Evolutionary conservation across 2,888 invertebrate genomes (phyloP).

Genomic region (Pediacus dermestoides): DNA sequence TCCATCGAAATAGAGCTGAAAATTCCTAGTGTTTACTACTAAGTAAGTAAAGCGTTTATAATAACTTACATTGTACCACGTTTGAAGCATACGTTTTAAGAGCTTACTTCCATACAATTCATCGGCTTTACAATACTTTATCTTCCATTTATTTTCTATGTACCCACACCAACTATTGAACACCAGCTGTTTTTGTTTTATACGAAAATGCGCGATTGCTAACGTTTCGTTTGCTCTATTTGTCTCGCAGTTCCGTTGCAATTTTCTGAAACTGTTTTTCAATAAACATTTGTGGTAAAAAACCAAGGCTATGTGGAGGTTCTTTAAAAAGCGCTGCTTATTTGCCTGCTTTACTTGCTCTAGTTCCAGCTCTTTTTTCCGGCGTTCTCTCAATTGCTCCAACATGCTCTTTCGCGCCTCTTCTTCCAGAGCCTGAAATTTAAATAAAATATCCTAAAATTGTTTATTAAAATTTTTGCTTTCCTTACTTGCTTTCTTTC

Average conservation of each 20-base stretch:
- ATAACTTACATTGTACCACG: constrained; percentile 52
- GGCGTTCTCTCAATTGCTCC: constrained; percentile 59
- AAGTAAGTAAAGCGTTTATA: too few species aligned
- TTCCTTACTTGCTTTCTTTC: constrained; percentile 56
- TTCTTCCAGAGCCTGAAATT: constrained; percentile 59
- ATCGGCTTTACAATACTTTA: constrained; percentile 57
- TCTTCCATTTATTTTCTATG: constrained; percentile 33
- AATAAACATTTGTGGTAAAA: constrained; percentile 47
- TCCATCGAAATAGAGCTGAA: constrained; percentile 51
- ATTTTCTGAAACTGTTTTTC: constrained; percentile 41
- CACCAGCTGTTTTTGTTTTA: constrained; percentile 27
- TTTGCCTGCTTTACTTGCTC: constrained; percentile 59
- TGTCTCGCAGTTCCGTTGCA: constrained; percentile 43
- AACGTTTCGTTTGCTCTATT: constrained; percentile 42
- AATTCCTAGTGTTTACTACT: constrained; percentile 18
- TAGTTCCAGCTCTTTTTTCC: constrained; percentile 56
- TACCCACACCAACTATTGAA: constrained; percentile 31
- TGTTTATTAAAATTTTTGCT: too few species aligned
- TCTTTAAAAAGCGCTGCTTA: constrained; percentile 47
- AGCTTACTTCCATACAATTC: constrained; percentile 54
- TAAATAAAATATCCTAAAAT: too few species aligned
- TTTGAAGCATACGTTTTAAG: constrained; percentile 49
- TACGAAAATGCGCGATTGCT: constrained; percentile 34
- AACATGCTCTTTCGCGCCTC: constrained; percentile 60
- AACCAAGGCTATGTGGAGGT: constrained; percentile 48